Conservation (phyloP, 2,797 vertebrate species). For the Pempheris klunzingeri region DNA sequence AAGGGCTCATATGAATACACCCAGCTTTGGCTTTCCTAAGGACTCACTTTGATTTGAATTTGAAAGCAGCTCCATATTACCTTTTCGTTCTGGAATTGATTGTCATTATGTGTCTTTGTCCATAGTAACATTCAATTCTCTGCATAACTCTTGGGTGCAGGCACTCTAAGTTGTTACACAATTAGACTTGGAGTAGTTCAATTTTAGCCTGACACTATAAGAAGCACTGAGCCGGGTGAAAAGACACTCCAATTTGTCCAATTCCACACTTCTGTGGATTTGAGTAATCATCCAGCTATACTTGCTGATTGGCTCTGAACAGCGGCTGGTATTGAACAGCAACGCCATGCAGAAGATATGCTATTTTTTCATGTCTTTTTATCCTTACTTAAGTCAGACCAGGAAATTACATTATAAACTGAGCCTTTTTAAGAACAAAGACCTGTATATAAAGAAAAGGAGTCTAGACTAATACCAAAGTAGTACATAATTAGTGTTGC, state of each 20-base stretch:
- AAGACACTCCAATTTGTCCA: conserved; percentile 78
- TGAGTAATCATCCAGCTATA: conserved; percentile 74
- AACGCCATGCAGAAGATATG: conserved; percentile 45
- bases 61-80: conserved; percentile 55
- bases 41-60: conserved; percentile 67
- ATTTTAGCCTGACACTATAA: conserved; percentile 73
- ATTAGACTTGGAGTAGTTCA: conserved; percentile 78
- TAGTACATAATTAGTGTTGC: conserved; percentile 10
- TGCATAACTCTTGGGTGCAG: conserved; percentile 74
- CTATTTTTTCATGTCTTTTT: conserved; percentile 42
- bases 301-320: conserved; percentile 77
- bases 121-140: conserved; percentile 77
- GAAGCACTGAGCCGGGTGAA: conserved; percentile 70
- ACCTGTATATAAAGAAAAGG: conserved; percentile 14
- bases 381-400: conserved; percentile 31
- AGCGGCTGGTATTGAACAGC: conserved; percentile 53
- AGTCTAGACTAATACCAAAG: conserved; percentile 6
- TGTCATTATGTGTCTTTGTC: conserved; percentile 81
- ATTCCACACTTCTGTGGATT: conserved; percentile 76
- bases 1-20: conserved; percentile 27
- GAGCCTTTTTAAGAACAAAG: conserved; percentile 3
- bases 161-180: conserved; percentile 75
- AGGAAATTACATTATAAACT: conserved; percentile 27
- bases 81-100: conserved; percentile 70
- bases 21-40: conserved; percentile 34